Evolutionary conservation across 2,113 vertebrate species (phyloP).

Genomic region (Chroicocephalus ridibundus): DNA sequence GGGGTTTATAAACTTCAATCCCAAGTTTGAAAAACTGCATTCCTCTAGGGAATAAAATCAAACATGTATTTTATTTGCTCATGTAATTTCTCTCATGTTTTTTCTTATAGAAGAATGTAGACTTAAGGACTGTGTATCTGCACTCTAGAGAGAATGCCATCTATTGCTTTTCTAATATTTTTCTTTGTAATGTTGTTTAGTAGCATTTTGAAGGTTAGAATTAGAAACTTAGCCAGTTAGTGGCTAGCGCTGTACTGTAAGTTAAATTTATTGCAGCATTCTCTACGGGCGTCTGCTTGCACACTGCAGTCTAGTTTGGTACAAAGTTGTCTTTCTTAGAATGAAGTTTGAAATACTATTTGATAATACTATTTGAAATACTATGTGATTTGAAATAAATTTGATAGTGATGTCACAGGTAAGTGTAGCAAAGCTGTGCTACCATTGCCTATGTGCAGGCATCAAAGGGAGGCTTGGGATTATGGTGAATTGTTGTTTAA

Average conservation of each 20-base stretch:
- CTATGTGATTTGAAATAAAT: too few relatives aligned
- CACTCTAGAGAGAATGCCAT: rapidly evolving
- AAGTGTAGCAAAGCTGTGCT: not conserved
- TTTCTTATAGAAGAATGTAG: not conserved
- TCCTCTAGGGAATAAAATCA: not conserved
- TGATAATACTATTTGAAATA: not conserved
- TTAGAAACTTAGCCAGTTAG: not conserved
- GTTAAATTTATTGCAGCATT: not conserved
- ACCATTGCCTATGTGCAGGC: not conserved
- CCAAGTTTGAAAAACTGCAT: not conserved
- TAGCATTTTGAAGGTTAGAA: not conserved
- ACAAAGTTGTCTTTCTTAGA: not conserved
- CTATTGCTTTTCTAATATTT: not conserved
- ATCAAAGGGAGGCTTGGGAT: not conserved
- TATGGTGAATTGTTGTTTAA: not conserved
- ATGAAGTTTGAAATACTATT: not conserved
- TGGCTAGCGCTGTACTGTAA: not conserved
- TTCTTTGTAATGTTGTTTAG: not conserved
- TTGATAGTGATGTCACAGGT: not conserved
- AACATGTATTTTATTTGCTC: not conserved
- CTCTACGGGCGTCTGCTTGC: not conserved
- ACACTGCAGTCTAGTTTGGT: not conserved
- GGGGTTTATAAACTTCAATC: not conserved
- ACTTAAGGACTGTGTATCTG: not conserved
- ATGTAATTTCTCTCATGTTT: not conserved